Percentiles rank a stretch among this genome's conserved stretches.
Conservation (phyloP, 2,888 invertebrate species). For the Empis stercorea region DNA sequence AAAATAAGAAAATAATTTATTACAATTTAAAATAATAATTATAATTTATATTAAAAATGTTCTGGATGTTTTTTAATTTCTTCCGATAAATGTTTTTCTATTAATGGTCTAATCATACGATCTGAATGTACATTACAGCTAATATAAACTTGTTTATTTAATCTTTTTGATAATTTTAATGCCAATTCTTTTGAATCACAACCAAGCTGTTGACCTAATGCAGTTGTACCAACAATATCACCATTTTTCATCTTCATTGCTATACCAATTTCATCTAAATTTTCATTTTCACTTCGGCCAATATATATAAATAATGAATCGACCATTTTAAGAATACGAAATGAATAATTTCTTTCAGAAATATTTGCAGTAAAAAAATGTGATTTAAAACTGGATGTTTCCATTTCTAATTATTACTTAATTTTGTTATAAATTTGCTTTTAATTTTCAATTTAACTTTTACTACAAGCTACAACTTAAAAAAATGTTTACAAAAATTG, state of each 20-base stretch:
- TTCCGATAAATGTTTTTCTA: constrained; percentile 34
- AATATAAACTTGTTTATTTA: constrained; percentile 37
- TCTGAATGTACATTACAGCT: constrained; percentile 37
- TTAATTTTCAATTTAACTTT: no score
- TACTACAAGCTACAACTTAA: no score
- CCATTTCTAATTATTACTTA: no score
- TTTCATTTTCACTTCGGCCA: constrained; percentile 28
- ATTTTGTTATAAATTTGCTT: no score
- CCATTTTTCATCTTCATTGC: constrained; percentile 25
- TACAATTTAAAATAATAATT: not conserved
- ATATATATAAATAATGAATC: constrained; percentile 37
- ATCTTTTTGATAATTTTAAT: constrained; percentile 30
- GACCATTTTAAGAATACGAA: constrained; percentile 36
- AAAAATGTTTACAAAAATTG: no score
- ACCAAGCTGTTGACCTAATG: constrained; percentile 32
- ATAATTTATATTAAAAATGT: constrained; percentile 9
- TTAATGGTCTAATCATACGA: constrained; percentile 22
- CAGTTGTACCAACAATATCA: constrained; percentile 28
- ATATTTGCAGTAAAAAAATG: constrained; percentile 28
- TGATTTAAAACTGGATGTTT: constrained; percentile 21
- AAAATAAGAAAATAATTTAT: no score
- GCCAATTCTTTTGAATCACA: constrained; percentile 28
- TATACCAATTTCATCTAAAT: constrained; percentile 27
- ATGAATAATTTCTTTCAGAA: constrained; percentile 26
- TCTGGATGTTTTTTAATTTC: constrained; percentile 34